phyloP scores from a whole-genome alignment of 1,140 invertebrate genomes.

The Ooceraea biroi region DNA sequence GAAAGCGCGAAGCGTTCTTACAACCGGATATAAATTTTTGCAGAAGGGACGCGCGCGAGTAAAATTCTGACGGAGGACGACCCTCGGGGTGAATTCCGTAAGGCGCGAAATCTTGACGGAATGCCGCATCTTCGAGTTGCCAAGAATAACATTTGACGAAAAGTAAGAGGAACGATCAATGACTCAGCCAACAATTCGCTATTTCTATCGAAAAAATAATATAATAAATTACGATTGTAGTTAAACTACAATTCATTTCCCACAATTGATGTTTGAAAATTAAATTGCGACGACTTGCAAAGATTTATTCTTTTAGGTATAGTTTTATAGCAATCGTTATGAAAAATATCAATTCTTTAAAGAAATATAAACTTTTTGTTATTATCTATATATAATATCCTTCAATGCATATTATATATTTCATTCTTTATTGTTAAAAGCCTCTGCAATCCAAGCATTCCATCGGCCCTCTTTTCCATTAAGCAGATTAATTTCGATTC shows the following conservation, averaged over 20 bases:
- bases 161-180: not conserved
- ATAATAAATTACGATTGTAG: not conserved
- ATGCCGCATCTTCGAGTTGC: constrained; percentile 13
- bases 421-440: not conserved
- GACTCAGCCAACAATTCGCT: not conserved
- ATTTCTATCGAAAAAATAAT: constrained; percentile 18
- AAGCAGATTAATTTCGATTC: not conserved
- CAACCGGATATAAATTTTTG: constrained; percentile 68
- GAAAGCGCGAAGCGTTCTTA: constrained; percentile 35
- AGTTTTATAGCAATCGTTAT: too few relatives aligned
- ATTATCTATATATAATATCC: not conserved
- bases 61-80: constrained; percentile 50
- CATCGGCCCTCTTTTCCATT: not conserved
- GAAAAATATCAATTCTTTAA: too few relatives aligned
- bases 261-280: not conserved
- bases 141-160: not conserved
- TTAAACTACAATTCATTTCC: too few relatives aligned
- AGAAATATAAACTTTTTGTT: not conserved
- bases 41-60: constrained; percentile 29
- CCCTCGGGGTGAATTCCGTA: constrained; percentile 33
- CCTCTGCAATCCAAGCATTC: too few relatives aligned
- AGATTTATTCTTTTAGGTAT: too few relatives aligned
- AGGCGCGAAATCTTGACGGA: constrained; percentile 25
- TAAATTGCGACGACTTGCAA: not conserved
- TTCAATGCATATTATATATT: too few relatives aligned